Evolutionary conservation across 1,140 invertebrate species (phyloP).

Genomic region (Lepidostoma basale): DNA sequence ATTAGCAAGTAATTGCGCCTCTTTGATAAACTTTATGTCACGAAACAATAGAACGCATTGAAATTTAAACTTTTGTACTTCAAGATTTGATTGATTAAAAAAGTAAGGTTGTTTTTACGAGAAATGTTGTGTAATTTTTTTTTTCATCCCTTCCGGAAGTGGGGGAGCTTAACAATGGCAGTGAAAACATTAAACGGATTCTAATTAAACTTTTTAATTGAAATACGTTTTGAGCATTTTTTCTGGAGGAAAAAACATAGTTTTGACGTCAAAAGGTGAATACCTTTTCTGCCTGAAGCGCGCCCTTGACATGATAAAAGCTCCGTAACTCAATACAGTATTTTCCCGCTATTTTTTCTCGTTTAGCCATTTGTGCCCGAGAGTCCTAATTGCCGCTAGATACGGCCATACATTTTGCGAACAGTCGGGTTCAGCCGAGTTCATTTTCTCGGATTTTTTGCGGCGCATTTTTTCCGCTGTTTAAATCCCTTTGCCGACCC

Average conservation of each 20-base stretch:
- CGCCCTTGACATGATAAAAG: conserved; percentile 30
- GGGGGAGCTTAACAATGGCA: no score
- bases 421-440: conserved; percentile 24
- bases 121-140: no score
- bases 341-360: conserved; percentile 37
- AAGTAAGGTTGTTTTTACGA: no score
- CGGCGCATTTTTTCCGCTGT: conserved; percentile 31
- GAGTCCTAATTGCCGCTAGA: conserved; percentile 33
- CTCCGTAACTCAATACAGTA: conserved; percentile 31
- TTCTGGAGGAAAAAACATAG: conserved; percentile 2
- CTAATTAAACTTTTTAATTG: conserved; percentile 25
- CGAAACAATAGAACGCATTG: no score
- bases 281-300: conserved; percentile 16
- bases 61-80: no score
- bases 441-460: conserved; percentile 35
- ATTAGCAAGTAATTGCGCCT: no score
- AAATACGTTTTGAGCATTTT: not conserved
- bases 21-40: no score
- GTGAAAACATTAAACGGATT: no score
- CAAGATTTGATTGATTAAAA: no score
- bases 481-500: conserved; percentile 38
- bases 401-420: conserved; percentile 4
- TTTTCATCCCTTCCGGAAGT: no score
- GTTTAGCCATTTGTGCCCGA: conserved; percentile 21
- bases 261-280: conserved; percentile 14